Base-by-base conservation (phyloP, 2,888 invertebrate species). In the Pterostichus niger region DNA sequence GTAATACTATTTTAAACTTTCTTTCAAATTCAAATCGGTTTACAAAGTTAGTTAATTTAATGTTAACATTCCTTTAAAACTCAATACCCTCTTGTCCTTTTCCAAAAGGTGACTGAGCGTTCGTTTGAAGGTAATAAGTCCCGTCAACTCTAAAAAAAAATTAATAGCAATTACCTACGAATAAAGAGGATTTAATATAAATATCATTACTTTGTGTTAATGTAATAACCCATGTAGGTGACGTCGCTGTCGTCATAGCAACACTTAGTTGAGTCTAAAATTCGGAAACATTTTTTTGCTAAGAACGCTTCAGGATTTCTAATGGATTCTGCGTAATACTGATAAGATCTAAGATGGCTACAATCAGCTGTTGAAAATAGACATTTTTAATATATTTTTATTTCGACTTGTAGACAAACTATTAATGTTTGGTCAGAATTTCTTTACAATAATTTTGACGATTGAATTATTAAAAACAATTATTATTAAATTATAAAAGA, bases 281-380 rank as follows among this genome's bases (percentile, higher is more conserved):
- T 11, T 31, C 59, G 13, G 7, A 2, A 0, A 31, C 68, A 68
- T 13, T 31, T 35, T 40, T 68, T 68, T 9, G 40, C 68, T 40
- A 44, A 0, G 17, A 68, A 68, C 7, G 15, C 13, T 68, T 13
- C 40, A 1, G 13, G 10, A 15, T 68, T 35, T 11, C n/a, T 13
- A 10, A 68, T 68, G 11, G 68, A 68, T 15, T 35, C 68, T 40
- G 68, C 68, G 11, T 68, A 68, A 13, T 40, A 68, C 11, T 44
- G 11, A 13, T 17, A 40, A 31, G 68, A 35, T 13, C 35, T 10
- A 6, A 2, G 13, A 40, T 68, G 68, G 11, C 68, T 68, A 13
- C 68, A 68, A 13, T 6, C 33, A 7, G 44, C 68, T 68, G 10
- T 17, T 2, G 10, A 40, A 68, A 68, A 68, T 40, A 40, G n/a